A percentile compares a stretch with the other conserved stretches of the same genome.
Conservation (phyloP, 2,797 vertebrate genomes). For the Gadopsis marmoratus region DNA sequence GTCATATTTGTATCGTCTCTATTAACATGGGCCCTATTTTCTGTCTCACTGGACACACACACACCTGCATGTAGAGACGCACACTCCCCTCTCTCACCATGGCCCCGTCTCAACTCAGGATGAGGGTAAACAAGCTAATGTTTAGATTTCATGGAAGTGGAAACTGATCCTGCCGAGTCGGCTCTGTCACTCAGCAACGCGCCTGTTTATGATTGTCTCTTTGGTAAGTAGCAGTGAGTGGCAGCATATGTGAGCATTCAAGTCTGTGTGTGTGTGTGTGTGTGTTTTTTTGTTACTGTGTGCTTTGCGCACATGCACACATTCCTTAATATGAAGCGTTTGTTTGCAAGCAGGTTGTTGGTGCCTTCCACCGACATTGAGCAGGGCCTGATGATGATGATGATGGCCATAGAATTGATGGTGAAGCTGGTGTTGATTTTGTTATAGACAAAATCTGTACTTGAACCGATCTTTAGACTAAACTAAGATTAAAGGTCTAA, state of each 20-base stretch:
- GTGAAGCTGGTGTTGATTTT: not conserved
- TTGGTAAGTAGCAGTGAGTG: constrained; percentile 63
- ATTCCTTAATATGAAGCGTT: constrained; percentile 26
- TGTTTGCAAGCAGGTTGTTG: constrained; percentile 20
- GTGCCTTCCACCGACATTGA: not conserved
- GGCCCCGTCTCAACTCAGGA: constrained; percentile 52
- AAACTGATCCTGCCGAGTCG: constrained; percentile 74
- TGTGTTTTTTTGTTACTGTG: constrained; percentile 5
- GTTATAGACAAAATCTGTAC: not conserved
- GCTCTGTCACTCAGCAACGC: constrained; percentile 76
- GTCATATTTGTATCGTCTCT: constrained; percentile 15
- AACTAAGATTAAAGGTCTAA: not conserved
- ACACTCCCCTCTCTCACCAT: constrained; percentile 21
- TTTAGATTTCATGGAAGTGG: constrained; percentile 82
- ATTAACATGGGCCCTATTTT: constrained; percentile 19
- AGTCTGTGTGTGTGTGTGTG: constrained; percentile 15
- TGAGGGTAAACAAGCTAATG: constrained; percentile 80
- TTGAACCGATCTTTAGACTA: not conserved
- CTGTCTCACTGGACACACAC: constrained; percentile 29
- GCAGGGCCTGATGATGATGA: not conserved
- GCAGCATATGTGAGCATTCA: constrained; percentile 56
- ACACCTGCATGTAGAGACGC: constrained; percentile 33
- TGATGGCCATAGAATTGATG: not conserved
- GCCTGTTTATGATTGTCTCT: constrained; percentile 78
- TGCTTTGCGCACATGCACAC: not conserved